Conservation (phyloP, 1,140 invertebrate species). For the Laupala kohalensis region DNA sequence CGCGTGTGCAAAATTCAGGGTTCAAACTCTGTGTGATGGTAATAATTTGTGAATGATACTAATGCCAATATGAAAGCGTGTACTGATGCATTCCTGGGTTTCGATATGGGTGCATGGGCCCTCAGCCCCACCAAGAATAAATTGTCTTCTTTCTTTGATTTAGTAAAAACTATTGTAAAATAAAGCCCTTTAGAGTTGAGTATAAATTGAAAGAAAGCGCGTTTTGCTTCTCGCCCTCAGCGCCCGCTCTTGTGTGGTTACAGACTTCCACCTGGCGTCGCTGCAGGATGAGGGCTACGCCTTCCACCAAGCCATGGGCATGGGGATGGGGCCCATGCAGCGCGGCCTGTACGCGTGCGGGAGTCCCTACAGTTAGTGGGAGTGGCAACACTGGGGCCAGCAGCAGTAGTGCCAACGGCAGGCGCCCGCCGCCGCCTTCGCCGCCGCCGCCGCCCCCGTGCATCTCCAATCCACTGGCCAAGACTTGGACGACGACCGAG, state of each 20-base stretch:
- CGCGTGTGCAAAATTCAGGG: no score
- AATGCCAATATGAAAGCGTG: no score
- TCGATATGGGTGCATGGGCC: no score
- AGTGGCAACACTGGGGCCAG: conserved; percentile 10
- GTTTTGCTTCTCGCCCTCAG: neutral
- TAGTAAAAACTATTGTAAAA: no score
- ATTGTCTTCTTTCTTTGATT: no score
- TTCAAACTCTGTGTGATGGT: no score
- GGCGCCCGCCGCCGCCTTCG: neutral
- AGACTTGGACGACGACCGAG: neutral
- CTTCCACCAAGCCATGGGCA: conserved; percentile 34
- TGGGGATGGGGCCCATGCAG: conserved; percentile 31
- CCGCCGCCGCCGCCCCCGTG: no score
- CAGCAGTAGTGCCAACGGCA: conserved; percentile 2
- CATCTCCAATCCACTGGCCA: neutral
- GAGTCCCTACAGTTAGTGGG: conserved; percentile 32
- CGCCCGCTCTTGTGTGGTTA: conserved; percentile 14
- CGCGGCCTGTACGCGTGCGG: conserved; percentile 32
- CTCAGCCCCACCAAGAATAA: no score
- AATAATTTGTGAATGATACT: no score
- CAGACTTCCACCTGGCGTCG: conserved; percentile 34
- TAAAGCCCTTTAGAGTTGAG: no score
- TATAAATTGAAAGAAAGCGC: no score
- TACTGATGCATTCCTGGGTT: no score
- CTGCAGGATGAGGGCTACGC: conserved; percentile 34